Evolutionary conservation across 2,113 vertebrate species (phyloP).

Genomic region (Synchiropus splendidus): DNA sequence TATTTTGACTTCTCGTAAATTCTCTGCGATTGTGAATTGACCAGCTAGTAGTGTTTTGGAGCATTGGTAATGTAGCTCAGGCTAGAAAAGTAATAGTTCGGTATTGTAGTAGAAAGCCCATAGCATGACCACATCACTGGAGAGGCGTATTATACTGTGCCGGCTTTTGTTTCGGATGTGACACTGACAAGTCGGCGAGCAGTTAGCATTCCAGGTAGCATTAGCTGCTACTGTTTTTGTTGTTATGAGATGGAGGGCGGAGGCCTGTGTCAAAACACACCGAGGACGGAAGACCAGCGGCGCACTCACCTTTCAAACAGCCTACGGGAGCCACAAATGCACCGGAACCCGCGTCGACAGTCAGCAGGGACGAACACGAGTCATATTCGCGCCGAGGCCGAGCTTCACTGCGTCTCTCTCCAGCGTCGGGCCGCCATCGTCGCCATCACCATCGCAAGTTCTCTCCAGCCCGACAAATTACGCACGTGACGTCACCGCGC

Average conservation of each 20-base stretch:
- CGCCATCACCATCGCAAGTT: slow-evolving; percentile 55
- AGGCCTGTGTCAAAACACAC: slow-evolving; percentile 70
- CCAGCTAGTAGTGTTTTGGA: too few species aligned
- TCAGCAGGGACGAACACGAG: slow-evolving; percentile 31
- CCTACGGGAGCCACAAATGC: slow-evolving; percentile 14
- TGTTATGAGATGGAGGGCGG: slow-evolving; percentile 72
- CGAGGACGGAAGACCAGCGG: slow-evolving; percentile 25
- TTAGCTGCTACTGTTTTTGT: slow-evolving; percentile 62
- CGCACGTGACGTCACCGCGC: slow-evolving; percentile 46
- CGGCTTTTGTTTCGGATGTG: not conserved
- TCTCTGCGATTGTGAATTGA: too few species aligned
- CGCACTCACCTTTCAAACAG: slow-evolving; percentile 51
- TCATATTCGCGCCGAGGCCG: slow-evolving; percentile 48
- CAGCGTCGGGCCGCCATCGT: slow-evolving; percentile 43
- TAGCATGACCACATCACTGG: not conserved
- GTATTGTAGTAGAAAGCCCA: not conserved
- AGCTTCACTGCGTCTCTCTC: slow-evolving; percentile 55
- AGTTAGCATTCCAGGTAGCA: slow-evolving; percentile 29
- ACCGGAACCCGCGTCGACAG: slow-evolving; percentile 32
- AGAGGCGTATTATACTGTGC: not conserved
- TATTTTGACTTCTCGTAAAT: too few species aligned
- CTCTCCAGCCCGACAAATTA: slow-evolving; percentile 49
- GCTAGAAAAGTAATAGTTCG: slow-evolving; percentile 5
- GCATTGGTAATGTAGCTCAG: slow-evolving; percentile 2
- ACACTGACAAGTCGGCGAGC: slow-evolving; percentile 5